Percentiles rank a stretch among this genome's conserved stretches.
These are phyloP conservation scores for Etheostoma perlongum DNA, from an alignment of 2,797 vertebrate species.

Conservation along the genomic window DNA sequence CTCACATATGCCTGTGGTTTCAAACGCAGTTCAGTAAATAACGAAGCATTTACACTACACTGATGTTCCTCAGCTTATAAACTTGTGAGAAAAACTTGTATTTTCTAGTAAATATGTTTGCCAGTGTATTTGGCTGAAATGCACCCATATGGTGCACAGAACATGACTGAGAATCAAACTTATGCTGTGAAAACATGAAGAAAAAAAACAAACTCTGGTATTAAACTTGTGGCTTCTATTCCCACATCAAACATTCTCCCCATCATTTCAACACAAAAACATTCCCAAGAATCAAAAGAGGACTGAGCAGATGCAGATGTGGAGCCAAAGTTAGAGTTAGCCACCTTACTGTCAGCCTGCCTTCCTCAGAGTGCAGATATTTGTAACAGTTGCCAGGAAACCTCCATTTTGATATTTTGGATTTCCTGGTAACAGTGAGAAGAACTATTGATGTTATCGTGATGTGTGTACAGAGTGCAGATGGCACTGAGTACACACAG, in stretches of 20 bases:
- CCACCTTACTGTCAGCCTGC: background rate
- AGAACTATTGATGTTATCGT: background rate
- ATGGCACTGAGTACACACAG: background rate
- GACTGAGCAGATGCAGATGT: constrained; percentile 40
- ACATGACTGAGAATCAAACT: background rate
- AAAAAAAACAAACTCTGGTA: background rate
- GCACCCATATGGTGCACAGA: constrained; percentile 3
- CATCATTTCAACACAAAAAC: constrained; percentile 24
- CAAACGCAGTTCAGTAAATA: background rate
- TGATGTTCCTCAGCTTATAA: background rate
- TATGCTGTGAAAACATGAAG: background rate
- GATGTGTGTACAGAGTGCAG: background rate
- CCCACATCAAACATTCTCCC: constrained; percentile 27
- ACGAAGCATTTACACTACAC: background rate
- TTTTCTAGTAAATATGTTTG: background rate
- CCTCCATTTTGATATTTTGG: background rate
- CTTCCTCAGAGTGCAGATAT: constrained; percentile 1
- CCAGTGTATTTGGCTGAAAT: background rate
- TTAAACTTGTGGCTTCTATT: background rate
- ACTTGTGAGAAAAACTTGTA: background rate
- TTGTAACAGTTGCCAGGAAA: constrained; percentile 1
- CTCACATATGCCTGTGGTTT: background rate
- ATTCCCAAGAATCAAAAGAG: constrained; percentile 14
- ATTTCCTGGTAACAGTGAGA: background rate
- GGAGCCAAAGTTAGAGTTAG: background rate